These are phyloP conservation scores for Drosophila takahashii DNA, from an alignment of 1,140 invertebrate genomes.

Conservation along the genomic window DNA sequence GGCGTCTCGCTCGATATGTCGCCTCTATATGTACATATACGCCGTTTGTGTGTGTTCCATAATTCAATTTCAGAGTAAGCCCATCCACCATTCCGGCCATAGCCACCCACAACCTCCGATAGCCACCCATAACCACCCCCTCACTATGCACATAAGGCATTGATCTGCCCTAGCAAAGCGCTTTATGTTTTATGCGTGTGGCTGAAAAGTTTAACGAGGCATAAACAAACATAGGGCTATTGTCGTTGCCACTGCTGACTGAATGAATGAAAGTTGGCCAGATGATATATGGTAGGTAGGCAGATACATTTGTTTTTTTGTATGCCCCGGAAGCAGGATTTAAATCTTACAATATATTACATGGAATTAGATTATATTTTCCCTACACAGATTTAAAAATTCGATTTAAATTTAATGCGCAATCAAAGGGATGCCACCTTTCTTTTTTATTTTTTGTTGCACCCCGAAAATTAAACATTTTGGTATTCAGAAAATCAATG, in stretches of 20 bases:
- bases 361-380: constrained; percentile 1
- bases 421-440: background rate
- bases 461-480: background rate
- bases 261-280: constrained; percentile 55
- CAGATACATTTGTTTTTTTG: constrained; percentile 6
- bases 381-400: constrained; percentile 25
- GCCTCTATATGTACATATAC: constrained; percentile 11
- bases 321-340: constrained; percentile 17
- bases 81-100: constrained; percentile 24
- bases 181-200: constrained; percentile 68
- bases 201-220: constrained; percentile 80
- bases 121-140: constrained; percentile 7
- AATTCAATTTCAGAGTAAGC: constrained; percentile 73
- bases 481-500: background rate
- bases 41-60: constrained; percentile 45
- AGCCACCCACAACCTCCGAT: background rate
- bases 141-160: constrained; percentile 53
- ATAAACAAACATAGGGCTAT: constrained; percentile 76
- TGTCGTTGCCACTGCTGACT: constrained; percentile 55
- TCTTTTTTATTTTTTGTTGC: background rate
- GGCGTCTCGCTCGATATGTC: constrained; percentile 79
- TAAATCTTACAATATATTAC: constrained; percentile 9
- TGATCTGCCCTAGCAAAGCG: constrained; percentile 65
- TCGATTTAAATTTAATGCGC: constrained; percentile 10
- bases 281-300: constrained; percentile 34